Evolutionary conservation across 2,888 invertebrate genomes (phyloP).

Genomic region (Hedychridium roseum): DNA sequence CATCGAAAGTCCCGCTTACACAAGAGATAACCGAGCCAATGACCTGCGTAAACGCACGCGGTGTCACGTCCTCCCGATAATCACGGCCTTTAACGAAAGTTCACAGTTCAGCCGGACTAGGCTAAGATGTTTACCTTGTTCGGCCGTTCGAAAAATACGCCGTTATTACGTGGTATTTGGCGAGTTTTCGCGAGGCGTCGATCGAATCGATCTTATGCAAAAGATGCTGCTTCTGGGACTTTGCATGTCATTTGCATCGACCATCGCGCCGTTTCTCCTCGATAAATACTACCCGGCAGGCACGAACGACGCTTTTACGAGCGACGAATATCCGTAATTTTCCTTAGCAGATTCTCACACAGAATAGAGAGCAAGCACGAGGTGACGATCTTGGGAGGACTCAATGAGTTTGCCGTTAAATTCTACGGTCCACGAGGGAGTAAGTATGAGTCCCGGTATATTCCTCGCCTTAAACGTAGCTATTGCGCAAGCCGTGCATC

Average conservation of each 20-base stretch:
- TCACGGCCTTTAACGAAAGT: not conserved
- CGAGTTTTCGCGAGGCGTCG: no score
- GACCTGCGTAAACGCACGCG: conserved; percentile 12
- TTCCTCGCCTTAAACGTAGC: no score
- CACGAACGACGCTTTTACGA: no score
- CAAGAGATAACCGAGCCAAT: conserved; percentile 23
- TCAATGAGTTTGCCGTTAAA: conserved; percentile 99
- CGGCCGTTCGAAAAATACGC: no score
- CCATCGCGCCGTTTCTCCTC: no score
- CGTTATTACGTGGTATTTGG: no score
- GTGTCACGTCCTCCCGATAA: conserved; percentile 3
- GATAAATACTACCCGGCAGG: no score
- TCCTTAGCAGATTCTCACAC: conserved; percentile 31
- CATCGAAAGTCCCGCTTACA: conserved; percentile 20
- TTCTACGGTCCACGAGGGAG: conserved; percentile 98
- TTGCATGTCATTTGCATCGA: no score
- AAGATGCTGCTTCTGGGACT: no score
- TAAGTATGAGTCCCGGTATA: conserved; percentile 74
- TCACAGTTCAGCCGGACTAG: conserved; percentile 1
- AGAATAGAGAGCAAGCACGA: conserved; percentile 99
- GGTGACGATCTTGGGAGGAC: conserved; percentile 96
- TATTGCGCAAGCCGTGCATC: no score
- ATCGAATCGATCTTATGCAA: no score
- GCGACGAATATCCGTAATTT: not conserved
- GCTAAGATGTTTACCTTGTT: no score